These are phyloP conservation scores for Corella eumyota DNA, from an alignment of 23 tunicate species.

Conservation along the genomic window DNA sequence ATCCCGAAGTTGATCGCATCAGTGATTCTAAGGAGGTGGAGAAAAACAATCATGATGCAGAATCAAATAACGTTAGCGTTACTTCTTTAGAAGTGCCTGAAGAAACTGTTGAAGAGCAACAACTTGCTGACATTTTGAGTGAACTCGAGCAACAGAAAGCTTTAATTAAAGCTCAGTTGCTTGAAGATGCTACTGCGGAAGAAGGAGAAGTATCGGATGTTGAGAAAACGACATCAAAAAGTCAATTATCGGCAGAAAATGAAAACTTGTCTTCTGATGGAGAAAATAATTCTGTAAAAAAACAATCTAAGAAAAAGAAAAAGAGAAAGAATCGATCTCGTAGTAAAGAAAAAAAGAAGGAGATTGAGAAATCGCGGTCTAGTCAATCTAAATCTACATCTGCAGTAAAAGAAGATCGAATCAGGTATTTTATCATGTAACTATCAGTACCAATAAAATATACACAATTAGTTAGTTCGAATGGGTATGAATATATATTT, in stretches of 20 bases:
- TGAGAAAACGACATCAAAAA: too few relatives aligned
- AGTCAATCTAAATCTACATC: constrained; percentile 11
- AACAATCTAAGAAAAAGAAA: constrained; percentile 19
- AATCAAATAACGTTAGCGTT: constrained; percentile 1
- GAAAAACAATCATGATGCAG: neutral
- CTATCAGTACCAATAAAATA: too few relatives aligned
- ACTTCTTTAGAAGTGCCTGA: constrained; percentile 1
- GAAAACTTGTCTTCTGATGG: constrained; percentile 4
- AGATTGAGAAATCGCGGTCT: constrained; percentile 11
- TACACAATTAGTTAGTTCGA: too few relatives aligned
- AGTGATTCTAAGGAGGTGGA: constrained; percentile 1
- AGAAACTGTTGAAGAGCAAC: too few relatives aligned
- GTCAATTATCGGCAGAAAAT: neutral
- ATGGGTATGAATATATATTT: too few relatives aligned
- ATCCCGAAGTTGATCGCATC: neutral
- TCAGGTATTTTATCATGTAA: too few relatives aligned
- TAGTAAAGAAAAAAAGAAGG: constrained; percentile 24
- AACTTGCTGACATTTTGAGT: too few relatives aligned
- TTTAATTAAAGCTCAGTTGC: constrained; percentile 44
- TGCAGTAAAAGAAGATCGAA: too few relatives aligned
- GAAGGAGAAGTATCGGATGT: constrained; percentile 56
- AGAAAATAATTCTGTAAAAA: constrained; percentile 2
- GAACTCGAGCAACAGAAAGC: constrained; percentile 75
- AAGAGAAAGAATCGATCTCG: constrained; percentile 40
- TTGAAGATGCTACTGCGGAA: constrained; percentile 16